Percentiles rank a stretch among this genome's conserved stretches.
These are phyloP conservation scores for Lytechinus variegatus DNA, from an alignment of 35 echinoderm and acorn worm genomes.

Conservation along the genomic window DNA sequence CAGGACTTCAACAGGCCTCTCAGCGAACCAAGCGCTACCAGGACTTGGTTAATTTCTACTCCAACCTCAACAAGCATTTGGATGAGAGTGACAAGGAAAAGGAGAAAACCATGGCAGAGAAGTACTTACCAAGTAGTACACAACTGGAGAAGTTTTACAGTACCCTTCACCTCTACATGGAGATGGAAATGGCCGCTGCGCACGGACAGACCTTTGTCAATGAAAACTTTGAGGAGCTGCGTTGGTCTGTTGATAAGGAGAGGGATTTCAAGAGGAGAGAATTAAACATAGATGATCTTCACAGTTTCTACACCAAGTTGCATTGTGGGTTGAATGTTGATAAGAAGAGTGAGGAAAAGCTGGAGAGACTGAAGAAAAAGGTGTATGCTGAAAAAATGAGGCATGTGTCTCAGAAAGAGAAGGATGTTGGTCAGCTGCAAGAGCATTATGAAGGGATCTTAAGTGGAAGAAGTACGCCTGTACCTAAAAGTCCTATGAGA, in stretches of 20 bases:
- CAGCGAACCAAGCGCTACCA: conserved; percentile 59
- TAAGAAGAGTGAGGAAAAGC: conserved; percentile 33
- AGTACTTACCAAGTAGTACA: conserved; percentile 58
- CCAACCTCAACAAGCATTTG: conserved; percentile 57
- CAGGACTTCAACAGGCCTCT: conserved; percentile 56
- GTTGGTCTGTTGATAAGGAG: conserved; percentile 63
- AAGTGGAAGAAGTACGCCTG: conserved; percentile 44
- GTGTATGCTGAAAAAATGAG: conserved; percentile 43
- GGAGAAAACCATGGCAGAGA: conserved; percentile 43
- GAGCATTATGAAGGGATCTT: conserved; percentile 60
- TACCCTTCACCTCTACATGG: conserved; percentile 61
- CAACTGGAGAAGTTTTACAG: conserved; percentile 64
- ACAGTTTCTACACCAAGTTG: conserved; percentile 63
- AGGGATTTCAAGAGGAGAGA: conserved; percentile 57
- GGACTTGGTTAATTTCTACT: conserved; percentile 68
- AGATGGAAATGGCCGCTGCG: conserved; percentile 62
- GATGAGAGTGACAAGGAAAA: conserved; percentile 58
- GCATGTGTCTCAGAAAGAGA: conserved; percentile 48
- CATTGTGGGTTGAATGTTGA: conserved; percentile 51
- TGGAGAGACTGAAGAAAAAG: conserved; percentile 53
- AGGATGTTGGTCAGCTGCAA: conserved; percentile 59
- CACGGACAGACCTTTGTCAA: conserved; percentile 49
- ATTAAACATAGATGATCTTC: conserved; percentile 58
- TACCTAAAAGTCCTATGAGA: conserved; percentile 1
- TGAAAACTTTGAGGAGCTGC: conserved; percentile 19